Evolutionary conservation across 2,888 invertebrate species (phyloP).

Genomic region (Thalpophila matura): DNA sequence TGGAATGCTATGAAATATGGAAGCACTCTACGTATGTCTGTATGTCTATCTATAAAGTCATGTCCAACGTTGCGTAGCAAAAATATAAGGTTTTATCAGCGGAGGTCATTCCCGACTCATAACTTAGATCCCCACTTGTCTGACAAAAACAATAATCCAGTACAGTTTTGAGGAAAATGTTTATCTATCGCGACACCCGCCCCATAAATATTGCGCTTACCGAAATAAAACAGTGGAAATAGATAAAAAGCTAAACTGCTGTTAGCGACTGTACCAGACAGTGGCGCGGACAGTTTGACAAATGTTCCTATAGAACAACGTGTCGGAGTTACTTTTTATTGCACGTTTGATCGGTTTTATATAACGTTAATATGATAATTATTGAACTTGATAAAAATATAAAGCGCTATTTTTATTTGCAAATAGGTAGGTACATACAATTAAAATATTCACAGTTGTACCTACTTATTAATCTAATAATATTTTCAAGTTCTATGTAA

Average conservation of each 20-base stretch:
- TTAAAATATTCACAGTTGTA: conserved; percentile 13
- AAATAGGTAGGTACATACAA: too few species aligned
- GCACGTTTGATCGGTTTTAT: conserved; percentile 34
- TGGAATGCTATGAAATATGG: conserved; percentile 68
- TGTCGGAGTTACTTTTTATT: conserved; percentile 44
- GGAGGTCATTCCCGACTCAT: conserved; percentile 83
- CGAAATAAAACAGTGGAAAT: conserved; percentile 86
- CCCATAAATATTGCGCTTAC: conserved; percentile 85
- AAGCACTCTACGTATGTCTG: conserved; percentile 28
- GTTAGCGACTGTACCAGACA: conserved; percentile 74
- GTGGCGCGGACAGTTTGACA: conserved; percentile 78
- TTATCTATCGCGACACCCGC: conserved; percentile 88
- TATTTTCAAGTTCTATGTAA: not conserved
- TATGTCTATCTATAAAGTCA: conserved; percentile 26
- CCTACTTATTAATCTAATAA: not conserved
- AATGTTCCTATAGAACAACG: conserved; percentile 63
- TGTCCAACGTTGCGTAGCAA: conserved; percentile 31
- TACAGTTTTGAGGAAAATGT: conserved; percentile 85
- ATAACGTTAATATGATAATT: conserved; percentile 24
- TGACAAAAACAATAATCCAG: conserved; percentile 88
- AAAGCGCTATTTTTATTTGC: conserved; percentile 3
- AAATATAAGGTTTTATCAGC: conserved; percentile 70
- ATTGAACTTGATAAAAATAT: conserved; percentile 16
- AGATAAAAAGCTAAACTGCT: conserved; percentile 85
- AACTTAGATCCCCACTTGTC: conserved; percentile 82